phyloP scores from a whole-genome alignment of 2,888 invertebrate genomes.

The Zhuqinia jingwanae region DNA sequence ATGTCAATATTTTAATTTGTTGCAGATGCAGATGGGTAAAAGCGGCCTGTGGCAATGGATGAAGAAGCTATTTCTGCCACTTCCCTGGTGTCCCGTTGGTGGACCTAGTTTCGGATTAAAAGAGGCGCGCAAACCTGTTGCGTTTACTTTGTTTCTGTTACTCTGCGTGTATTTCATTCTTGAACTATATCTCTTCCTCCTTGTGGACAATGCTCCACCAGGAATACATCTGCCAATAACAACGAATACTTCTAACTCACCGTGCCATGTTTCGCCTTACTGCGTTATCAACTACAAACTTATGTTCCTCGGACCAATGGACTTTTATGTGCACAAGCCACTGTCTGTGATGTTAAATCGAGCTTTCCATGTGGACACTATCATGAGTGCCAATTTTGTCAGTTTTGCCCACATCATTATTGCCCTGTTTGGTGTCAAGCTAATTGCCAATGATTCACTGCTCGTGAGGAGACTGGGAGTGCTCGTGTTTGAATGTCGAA shows the following conservation, averaged over 20 bases:
- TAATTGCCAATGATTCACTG: slow-evolving; percentile 88
- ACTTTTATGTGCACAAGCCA: slow-evolving; percentile 91
- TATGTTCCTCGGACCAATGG: slow-evolving; percentile 90
- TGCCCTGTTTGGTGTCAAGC: slow-evolving; percentile 88
- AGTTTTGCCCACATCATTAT: slow-evolving; percentile 90
- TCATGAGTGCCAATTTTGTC: slow-evolving; percentile 91
- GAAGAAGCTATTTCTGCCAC: neutral
- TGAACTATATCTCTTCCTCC: slow-evolving; percentile 55
- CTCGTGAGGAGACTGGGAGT: slow-evolving; percentile 88
- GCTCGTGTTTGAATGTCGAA: slow-evolving; percentile 89
- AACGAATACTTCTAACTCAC: slow-evolving; percentile 50
- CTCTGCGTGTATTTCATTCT: slow-evolving; percentile 27
- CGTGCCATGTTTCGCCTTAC: slow-evolving; percentile 85
- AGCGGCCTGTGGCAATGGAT: neutral
- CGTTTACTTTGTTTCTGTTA: neutral
- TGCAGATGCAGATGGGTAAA: neutral
- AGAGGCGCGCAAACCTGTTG: slow-evolving; percentile 50
- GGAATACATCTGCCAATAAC: slow-evolving; percentile 56
- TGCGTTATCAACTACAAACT: slow-evolving; percentile 92
- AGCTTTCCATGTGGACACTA: slow-evolving; percentile 84
- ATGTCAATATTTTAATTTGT: too few relatives aligned
- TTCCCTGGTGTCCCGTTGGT: neutral
- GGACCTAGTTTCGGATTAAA: neutral
- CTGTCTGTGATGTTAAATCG: slow-evolving; percentile 88
- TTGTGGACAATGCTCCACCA: slow-evolving; percentile 49